Percentiles rank a stretch among this genome's conserved stretches.
phyloP scores from a whole-genome alignment of 2,888 invertebrate species.

The Cantharis rustica region DNA sequence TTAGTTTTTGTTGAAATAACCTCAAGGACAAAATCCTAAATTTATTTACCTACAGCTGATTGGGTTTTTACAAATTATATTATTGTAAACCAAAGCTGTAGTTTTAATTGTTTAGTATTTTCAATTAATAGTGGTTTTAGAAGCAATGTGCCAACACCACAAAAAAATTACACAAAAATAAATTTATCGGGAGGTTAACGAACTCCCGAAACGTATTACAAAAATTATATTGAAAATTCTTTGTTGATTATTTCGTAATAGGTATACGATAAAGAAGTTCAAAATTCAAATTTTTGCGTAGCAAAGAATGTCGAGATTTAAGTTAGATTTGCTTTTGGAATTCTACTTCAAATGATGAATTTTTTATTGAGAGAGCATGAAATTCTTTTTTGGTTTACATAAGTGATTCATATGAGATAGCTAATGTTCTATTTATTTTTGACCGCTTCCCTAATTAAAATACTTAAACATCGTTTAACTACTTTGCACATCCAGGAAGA shows the following conservation, averaged over 20 bases:
- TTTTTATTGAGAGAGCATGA: neutral
- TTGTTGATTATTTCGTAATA: neutral
- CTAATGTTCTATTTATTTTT: constrained; percentile 14
- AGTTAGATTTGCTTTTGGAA: neutral
- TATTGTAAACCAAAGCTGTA: neutral
- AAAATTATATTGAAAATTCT: neutral
- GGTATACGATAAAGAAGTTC: neutral
- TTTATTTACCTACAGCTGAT: neutral
- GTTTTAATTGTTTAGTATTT: neutral
- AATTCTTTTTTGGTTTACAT: neutral
- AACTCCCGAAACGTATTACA: neutral
- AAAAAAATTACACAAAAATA: constrained; percentile 1
- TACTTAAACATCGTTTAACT: constrained; percentile 29
- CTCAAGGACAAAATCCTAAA: neutral
- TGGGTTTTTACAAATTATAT: neutral
- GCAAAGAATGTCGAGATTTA: neutral
- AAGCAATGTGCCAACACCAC: neutral
- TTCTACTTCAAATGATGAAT: neutral
- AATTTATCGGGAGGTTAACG: neutral
- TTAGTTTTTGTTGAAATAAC: neutral
- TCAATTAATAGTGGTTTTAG: neutral
- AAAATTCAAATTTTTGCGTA: neutral
- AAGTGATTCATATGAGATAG: neutral
- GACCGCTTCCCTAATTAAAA: constrained; percentile 31
- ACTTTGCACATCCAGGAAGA: constrained; percentile 29